Evolutionary conservation across 35 echinoderm and acorn worm genomes (phyloP).

Genomic region (Amphiura filiformis): DNA sequence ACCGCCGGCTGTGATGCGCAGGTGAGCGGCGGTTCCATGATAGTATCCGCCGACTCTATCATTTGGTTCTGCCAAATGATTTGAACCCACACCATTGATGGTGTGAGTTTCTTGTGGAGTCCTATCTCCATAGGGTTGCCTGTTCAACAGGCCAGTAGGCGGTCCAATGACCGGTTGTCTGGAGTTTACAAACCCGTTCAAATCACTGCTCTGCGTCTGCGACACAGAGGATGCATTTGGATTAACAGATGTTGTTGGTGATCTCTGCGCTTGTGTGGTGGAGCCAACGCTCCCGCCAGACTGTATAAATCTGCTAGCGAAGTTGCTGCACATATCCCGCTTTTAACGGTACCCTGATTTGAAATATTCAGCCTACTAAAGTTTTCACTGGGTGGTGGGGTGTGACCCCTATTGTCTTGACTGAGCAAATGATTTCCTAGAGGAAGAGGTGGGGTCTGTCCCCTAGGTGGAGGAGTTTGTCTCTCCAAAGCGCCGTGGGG

Average conservation of each 20-base stretch:
- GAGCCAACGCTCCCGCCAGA: neutral
- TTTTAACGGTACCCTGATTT: neutral
- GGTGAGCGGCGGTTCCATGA: constrained; percentile 11
- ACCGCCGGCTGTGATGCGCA: constrained; percentile 40
- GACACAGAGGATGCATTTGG: neutral
- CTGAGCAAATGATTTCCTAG: constrained; percentile 18
- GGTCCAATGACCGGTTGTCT: constrained; percentile 14
- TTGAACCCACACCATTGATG: constrained; percentile 17
- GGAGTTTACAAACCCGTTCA: constrained; percentile 16
- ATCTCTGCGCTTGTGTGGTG: neutral
- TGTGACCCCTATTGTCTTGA: constrained; percentile 5
- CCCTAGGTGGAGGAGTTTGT: constrained; percentile 9
- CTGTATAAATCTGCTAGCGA: neutral
- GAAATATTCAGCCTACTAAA: constrained; percentile 15
- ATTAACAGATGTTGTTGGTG: neutral
- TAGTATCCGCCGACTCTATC: constrained; percentile 21
- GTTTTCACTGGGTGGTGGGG: constrained; percentile 14
- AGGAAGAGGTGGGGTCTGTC: neutral
- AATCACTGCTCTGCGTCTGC: neutral
- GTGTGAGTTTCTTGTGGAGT: constrained; percentile 26
- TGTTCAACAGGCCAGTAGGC: constrained; percentile 30
- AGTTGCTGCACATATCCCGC: neutral
- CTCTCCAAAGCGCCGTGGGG: neutral
- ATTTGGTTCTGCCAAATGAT: constrained; percentile 28
- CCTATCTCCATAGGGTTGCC: constrained; percentile 47